phyloP scores from a whole-genome alignment of 92 coral and sea anemone genomes.

The Parazoanthus atlanticus region DNA sequence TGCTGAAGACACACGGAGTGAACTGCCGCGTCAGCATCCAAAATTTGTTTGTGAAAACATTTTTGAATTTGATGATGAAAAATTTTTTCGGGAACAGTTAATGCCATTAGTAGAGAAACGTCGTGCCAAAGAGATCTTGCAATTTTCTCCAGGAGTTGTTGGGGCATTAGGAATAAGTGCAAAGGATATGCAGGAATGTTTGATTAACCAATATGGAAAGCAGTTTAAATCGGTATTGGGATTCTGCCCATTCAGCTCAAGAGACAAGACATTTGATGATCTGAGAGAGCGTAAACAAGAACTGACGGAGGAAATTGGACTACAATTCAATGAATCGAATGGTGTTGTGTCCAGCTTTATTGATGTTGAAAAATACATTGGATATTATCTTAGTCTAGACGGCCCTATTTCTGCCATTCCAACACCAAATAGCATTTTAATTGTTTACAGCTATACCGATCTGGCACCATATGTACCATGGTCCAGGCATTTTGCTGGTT shows the following conservation, averaged over 20 bases:
- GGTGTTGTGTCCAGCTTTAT: conserved; percentile 15
- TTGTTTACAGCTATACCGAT: conserved; percentile 30
- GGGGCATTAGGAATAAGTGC: conserved; percentile 34
- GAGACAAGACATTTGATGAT: conserved; percentile 21
- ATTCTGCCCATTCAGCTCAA: conserved; percentile 44
- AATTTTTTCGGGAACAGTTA: conserved; percentile 10
- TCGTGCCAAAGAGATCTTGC: background rate
- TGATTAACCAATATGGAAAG: conserved; percentile 39
- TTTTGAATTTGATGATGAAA: background rate
- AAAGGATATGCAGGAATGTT: conserved; percentile 25
- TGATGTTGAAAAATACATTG: conserved; percentile 17
- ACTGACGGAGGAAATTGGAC: conserved; percentile 35
- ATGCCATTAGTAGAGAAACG: conserved; percentile 40
- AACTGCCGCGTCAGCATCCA: background rate
- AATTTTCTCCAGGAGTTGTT: conserved; percentile 27
- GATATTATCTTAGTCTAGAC: background rate
- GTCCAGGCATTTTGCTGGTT: conserved; percentile 43
- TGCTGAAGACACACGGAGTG: background rate
- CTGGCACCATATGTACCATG: conserved; percentile 45
- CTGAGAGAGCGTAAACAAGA: conserved; percentile 38
- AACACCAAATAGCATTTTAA: conserved; percentile 3
- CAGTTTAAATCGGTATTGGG: conserved; percentile 36
- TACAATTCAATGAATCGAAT: conserved; percentile 25
- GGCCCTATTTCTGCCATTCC: background rate
- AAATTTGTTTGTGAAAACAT: background rate